Percentiles rank a stretch among this genome's conserved stretches.
phyloP scores from a whole-genome alignment of 2,113 vertebrate genomes.

The Euleptes europaea region DNA sequence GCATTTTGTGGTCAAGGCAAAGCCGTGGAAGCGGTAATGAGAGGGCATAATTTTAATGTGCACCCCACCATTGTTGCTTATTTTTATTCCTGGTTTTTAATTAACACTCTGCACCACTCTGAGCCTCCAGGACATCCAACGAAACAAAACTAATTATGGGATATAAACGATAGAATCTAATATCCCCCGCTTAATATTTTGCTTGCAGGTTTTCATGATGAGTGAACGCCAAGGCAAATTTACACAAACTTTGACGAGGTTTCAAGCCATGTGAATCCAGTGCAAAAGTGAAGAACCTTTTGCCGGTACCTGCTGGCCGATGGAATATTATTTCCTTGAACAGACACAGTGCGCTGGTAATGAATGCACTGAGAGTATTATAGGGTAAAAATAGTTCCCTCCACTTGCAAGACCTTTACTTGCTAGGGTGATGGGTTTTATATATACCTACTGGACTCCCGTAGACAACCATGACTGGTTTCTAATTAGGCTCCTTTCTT shows the following conservation, averaged over 20 bases:
- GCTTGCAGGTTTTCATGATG: background rate
- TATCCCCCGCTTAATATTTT: background rate
- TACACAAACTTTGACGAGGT: background rate
- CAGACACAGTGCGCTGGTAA: background rate
- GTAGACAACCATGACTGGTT: background rate
- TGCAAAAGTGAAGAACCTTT: background rate
- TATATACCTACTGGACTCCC: background rate
- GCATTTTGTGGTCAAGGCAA: background rate
- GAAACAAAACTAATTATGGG: constrained; percentile 10
- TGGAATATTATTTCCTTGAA: background rate
- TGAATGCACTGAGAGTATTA: background rate
- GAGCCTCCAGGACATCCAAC: background rate
- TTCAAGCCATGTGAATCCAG: background rate
- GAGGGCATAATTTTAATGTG: background rate
- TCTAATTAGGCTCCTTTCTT: background rate
- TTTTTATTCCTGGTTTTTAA: background rate
- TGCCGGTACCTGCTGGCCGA: background rate
- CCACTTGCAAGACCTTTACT: background rate
- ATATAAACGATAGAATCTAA: background rate
- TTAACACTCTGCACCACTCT: background rate
- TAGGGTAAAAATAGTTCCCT: background rate
- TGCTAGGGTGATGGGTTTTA: background rate
- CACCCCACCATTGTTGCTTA: background rate
- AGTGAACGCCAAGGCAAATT: constrained; percentile 11
- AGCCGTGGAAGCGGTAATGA: background rate